phyloP scores from a whole-genome alignment of 2,113 vertebrate genomes.

The Trematomus loennbergii region DNA sequence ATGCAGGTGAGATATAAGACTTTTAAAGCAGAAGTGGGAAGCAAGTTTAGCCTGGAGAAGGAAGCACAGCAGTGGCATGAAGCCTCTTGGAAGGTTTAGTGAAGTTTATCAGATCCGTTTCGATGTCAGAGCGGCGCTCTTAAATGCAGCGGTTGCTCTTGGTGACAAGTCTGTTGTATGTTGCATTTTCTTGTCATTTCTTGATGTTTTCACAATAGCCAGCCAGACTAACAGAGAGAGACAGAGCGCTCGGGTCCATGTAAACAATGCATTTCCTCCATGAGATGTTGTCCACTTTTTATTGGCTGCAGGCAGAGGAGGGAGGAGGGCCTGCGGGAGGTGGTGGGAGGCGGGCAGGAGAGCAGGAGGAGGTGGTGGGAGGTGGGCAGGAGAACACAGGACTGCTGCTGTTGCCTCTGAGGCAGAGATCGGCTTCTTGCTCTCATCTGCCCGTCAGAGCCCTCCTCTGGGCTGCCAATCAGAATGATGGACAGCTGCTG shows the following conservation, averaged over 20 bases:
- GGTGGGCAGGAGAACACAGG: conserved; percentile 78
- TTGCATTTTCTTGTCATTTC: conserved; percentile 3
- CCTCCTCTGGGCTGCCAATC: conserved; percentile 77
- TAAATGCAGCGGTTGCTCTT: conserved; percentile 33
- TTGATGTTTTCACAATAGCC: conserved; percentile 34
- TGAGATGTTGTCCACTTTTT: conserved; percentile 43
- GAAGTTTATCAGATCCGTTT: conserved; percentile 28
- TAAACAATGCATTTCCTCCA: conserved; percentile 45
- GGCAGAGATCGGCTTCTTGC: conserved; percentile 77
- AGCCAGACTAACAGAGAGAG: conserved; percentile 10
- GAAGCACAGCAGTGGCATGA: not conserved
- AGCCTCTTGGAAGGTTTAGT: not conserved
- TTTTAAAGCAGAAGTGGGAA: conserved; percentile 8
- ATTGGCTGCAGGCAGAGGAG: conserved; percentile 55
- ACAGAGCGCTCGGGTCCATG: not conserved
- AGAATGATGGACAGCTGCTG: conserved; percentile 72
- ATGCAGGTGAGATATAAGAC: conserved; percentile 32
- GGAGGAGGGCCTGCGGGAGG: conserved; percentile 54
- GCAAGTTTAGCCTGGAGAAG: not conserved
- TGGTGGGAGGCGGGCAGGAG: conserved; percentile 57
- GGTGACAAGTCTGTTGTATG: conserved; percentile 14
- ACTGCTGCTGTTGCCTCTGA: conserved; percentile 80
- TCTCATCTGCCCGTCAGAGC: conserved; percentile 80
- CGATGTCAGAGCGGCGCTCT: not conserved
- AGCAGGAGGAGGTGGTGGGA: conserved; percentile 66